These are phyloP conservation scores for Myotis davidii DNA, from an alignment of 2,113 vertebrate species.

Conservation along the genomic window DNA sequence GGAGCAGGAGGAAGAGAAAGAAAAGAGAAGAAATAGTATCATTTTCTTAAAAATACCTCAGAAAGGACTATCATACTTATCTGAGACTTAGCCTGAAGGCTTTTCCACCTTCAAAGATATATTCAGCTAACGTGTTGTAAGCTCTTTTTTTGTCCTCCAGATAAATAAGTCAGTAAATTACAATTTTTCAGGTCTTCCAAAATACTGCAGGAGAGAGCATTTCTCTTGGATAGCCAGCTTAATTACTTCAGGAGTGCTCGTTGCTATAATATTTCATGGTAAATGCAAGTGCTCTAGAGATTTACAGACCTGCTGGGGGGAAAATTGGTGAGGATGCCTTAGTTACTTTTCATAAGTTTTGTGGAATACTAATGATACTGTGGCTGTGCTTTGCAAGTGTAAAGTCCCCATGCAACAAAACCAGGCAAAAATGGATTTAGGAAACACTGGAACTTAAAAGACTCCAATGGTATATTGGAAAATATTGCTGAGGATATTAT, in stretches of 20 bases:
- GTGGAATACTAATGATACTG: background rate
- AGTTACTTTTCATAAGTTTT: background rate
- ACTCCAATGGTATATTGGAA: background rate
- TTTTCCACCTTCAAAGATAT: background rate
- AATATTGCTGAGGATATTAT: background rate
- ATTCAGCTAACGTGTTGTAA: background rate
- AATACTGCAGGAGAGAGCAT: conserved; percentile 18
- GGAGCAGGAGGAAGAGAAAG: background rate
- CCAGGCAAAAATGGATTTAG: background rate
- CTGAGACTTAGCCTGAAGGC: background rate
- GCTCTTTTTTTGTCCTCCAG: background rate
- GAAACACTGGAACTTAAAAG: background rate
- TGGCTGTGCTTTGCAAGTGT: background rate
- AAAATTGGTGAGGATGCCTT: background rate
- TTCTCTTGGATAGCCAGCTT: background rate
- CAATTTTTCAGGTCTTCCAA: background rate
- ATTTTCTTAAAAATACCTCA: background rate
- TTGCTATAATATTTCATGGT: conserved; percentile 3
- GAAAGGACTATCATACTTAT: background rate
- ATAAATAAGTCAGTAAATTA: conserved; percentile 27
- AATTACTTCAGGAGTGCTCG: background rate
- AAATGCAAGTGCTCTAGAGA: background rate
- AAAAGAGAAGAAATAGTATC: background rate
- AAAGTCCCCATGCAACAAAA: background rate
- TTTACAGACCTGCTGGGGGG: background rate